Evolutionary conservation across 2,797 vertebrate species (phyloP).

Genomic region (Rhynchonycteris naso): DNA sequence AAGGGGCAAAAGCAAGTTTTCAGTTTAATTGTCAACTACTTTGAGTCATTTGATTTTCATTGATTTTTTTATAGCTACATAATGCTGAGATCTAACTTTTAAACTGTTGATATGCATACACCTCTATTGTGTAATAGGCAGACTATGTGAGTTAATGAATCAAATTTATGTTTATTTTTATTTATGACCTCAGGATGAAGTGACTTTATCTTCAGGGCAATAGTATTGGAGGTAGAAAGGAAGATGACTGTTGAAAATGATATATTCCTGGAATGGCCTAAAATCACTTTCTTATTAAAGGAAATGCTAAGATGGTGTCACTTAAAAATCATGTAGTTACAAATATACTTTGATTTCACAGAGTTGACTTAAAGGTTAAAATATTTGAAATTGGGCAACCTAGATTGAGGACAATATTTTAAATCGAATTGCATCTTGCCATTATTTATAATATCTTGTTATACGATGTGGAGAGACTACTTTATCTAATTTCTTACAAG

Average conservation of each 20-base stretch:
- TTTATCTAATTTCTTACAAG: constrained; percentile 59
- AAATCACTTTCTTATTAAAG: constrained; percentile 60
- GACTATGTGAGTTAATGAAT: constrained; percentile 65
- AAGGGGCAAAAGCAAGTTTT: constrained; percentile 61
- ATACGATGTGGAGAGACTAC: not conserved
- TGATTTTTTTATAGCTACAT: constrained; percentile 11
- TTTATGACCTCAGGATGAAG: constrained; percentile 60
- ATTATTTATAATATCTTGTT: constrained; percentile 54
- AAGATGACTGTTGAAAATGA: not conserved
- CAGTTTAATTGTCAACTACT: constrained; percentile 56
- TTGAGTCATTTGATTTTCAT: constrained; percentile 42
- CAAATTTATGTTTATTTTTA: constrained; percentile 77
- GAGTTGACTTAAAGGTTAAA: constrained; percentile 59
- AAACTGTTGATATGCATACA: constrained; percentile 15
- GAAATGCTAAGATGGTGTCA: constrained; percentile 50
- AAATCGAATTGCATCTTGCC: constrained; percentile 32
- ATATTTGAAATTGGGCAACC: constrained; percentile 55
- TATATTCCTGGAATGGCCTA: constrained; percentile 47
- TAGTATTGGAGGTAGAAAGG: not conserved
- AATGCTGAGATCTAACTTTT: constrained; percentile 58
- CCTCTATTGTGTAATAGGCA: constrained; percentile 3
- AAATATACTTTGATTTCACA: constrained; percentile 64
- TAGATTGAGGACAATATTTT: constrained; percentile 52
- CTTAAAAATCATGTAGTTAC: constrained; percentile 47
- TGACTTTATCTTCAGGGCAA: constrained; percentile 10